phyloP scores from a whole-genome alignment of 2,113 vertebrate species.

The Melanerpes aurifrons region DNA sequence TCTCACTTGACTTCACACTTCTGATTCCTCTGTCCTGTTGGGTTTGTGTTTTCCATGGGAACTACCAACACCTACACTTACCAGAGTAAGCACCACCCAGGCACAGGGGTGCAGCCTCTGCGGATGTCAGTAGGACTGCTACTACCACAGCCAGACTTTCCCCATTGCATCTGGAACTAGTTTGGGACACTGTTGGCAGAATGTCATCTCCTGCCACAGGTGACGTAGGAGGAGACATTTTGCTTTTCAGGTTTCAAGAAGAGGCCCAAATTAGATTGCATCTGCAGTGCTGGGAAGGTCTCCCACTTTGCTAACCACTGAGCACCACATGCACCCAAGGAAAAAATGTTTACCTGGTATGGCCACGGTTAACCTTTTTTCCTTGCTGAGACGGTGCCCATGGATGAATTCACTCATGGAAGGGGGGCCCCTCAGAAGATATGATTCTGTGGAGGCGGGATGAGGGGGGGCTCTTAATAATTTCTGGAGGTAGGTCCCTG shows the following conservation, averaged over 20 bases:
- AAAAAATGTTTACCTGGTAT: conserved; percentile 86
- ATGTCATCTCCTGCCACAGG: conserved; percentile 16
- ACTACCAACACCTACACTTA: background rate
- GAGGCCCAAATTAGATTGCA: conserved; percentile 50
- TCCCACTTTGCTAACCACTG: conserved; percentile 61
- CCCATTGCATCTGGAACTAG: conserved; percentile 55
- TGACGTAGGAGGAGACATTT: conserved; percentile 31
- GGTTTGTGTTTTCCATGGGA: background rate
- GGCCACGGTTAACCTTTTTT: conserved; percentile 86
- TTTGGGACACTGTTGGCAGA: background rate
- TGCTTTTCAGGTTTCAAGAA: conserved; percentile 32
- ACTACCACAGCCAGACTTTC: background rate
- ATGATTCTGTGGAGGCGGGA: conserved; percentile 82
- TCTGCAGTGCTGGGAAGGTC: conserved; percentile 16
- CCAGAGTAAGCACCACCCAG: background rate
- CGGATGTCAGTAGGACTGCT: background rate
- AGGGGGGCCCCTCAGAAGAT: conserved; percentile 83
- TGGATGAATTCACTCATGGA: conserved; percentile 84
- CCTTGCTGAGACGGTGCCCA: conserved; percentile 84
- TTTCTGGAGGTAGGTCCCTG: conserved; percentile 84
- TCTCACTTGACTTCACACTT: background rate
- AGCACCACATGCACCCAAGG: conserved; percentile 84
- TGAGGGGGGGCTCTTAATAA: conserved; percentile 83
- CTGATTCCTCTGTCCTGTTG: background rate
- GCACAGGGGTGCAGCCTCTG: background rate